Percentiles rank a stretch among this genome's conserved stretches.
phyloP scores from a whole-genome alignment of 1,140 invertebrate species.

The Pseudoatta argentina region DNA sequence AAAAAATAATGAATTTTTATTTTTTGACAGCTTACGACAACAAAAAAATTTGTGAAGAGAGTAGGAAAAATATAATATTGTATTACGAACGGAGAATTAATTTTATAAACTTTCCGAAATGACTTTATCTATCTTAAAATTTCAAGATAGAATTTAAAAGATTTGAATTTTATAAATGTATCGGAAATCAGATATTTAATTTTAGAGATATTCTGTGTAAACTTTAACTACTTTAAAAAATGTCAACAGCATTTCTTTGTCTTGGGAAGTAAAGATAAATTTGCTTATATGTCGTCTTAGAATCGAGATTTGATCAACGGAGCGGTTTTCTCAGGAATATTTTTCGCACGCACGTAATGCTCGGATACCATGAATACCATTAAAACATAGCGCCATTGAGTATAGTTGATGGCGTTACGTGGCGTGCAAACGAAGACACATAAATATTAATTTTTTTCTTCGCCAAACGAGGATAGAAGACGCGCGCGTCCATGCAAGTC shows the following conservation, averaged over 20 bases:
- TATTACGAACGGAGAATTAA: no score
- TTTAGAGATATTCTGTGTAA: not conserved
- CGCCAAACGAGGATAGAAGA: slow-evolving; percentile 28
- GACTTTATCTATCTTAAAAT: not conserved
- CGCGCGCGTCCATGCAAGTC: not conserved
- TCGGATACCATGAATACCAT: not conserved
- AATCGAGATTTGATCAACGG: slow-evolving; percentile 14
- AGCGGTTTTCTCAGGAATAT: slow-evolving; percentile 5
- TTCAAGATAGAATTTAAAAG: not conserved
- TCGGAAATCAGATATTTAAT: not conserved
- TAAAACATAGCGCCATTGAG: slow-evolving; percentile 28
- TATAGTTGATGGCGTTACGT: slow-evolving; percentile 45
- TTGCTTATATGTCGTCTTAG: slow-evolving; percentile 21
- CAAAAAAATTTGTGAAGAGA: no score
- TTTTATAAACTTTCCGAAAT: not conserved
- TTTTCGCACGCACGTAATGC: slow-evolving; percentile 3
- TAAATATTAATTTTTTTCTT: slow-evolving; percentile 42
- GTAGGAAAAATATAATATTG: no score
- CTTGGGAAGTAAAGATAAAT: slow-evolving; percentile 28
- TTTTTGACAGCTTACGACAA: no score
- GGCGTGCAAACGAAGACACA: slow-evolving; percentile 19
- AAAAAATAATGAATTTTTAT: no score
- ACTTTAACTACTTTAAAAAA: not conserved
- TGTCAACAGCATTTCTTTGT: not conserved
- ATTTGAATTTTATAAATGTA: not conserved